Conservation (phyloP, 2,888 invertebrate species). For the Melanchra persicariae region DNA sequence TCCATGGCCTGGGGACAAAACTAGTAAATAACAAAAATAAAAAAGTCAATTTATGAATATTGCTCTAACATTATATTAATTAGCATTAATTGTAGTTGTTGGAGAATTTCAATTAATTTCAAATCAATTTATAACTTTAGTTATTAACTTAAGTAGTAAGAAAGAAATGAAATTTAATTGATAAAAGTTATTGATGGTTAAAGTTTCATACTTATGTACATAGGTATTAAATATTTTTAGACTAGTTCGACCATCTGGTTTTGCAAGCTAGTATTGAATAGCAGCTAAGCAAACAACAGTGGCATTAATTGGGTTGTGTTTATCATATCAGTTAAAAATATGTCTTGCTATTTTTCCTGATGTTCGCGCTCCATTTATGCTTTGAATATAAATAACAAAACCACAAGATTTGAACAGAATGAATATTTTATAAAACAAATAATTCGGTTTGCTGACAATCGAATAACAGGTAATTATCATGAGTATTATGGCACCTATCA, state of each 20-base stretch:
- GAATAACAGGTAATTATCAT: background rate
- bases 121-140: conserved; percentile 22
- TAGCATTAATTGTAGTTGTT: conserved; percentile 38
- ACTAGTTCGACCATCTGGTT: background rate
- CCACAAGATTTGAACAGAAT: too few relatives aligned
- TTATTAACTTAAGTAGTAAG: conserved; percentile 5
- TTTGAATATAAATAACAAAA: too few relatives aligned
- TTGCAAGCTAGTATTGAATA: background rate
- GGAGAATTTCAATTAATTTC: conserved; percentile 46
- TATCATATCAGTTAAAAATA: too few relatives aligned
- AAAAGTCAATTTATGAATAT: background rate
- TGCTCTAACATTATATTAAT: conserved; percentile 8
- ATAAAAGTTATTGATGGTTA: conserved; percentile 9
- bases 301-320: background rate
- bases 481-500: background rate
- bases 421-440: too few relatives aligned
- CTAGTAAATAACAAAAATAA: background rate
- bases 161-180: conserved; percentile 9
- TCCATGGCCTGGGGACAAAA: background rate
- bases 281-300: background rate
- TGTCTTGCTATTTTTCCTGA: too few relatives aligned
- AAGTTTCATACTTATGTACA: too few relatives aligned
- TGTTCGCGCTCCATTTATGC: too few relatives aligned
- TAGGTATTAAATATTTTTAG: background rate
- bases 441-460: too few relatives aligned